phyloP scores from a whole-genome alignment of 2,113 vertebrate species.

The Hyla sarda region DNA sequence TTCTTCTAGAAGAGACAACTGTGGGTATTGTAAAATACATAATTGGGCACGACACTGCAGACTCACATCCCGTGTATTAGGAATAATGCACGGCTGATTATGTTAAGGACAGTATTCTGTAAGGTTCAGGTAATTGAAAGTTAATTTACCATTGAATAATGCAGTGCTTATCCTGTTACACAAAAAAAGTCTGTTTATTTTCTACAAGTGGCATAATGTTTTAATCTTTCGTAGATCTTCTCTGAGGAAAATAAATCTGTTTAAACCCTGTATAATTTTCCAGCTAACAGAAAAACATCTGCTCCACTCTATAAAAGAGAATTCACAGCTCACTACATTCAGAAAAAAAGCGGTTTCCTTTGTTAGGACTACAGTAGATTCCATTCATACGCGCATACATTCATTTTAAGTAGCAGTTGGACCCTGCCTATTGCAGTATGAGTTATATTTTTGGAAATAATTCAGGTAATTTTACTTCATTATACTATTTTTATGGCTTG shows the following conservation, averaged over 20 bases:
- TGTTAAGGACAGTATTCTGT: slow-evolving; percentile 54
- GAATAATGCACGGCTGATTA: slow-evolving; percentile 57
- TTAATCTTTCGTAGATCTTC: slow-evolving; percentile 55
- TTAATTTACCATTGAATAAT: slow-evolving; percentile 56
- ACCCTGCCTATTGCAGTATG: neutral
- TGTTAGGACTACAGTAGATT: neutral
- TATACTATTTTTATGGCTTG: too few species aligned
- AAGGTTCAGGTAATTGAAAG: slow-evolving; percentile 58
- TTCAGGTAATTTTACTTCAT: neutral
- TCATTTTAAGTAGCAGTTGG: neutral
- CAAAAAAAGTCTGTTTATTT: slow-evolving; percentile 57
- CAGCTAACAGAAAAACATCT: slow-evolving; percentile 58
- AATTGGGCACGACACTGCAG: slow-evolving; percentile 50
- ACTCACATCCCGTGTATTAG: slow-evolving; percentile 47
- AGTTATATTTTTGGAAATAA: neutral
- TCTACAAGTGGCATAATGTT: slow-evolving; percentile 59
- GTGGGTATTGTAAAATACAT: slow-evolving; percentile 46
- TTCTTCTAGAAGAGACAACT: slow-evolving; percentile 42
- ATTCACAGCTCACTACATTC: slow-evolving; percentile 16
- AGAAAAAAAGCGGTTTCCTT: neutral
- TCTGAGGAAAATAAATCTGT: slow-evolving; percentile 58
- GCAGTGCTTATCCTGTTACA: slow-evolving; percentile 54
- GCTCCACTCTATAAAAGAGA: slow-evolving; percentile 34
- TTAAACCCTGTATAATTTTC: slow-evolving; percentile 57
- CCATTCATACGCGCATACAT: neutral